Percentiles rank a stretch among this genome's conserved stretches.
Conservation (phyloP, 2,888 invertebrate genomes). For the Cantharis rustica region DNA sequence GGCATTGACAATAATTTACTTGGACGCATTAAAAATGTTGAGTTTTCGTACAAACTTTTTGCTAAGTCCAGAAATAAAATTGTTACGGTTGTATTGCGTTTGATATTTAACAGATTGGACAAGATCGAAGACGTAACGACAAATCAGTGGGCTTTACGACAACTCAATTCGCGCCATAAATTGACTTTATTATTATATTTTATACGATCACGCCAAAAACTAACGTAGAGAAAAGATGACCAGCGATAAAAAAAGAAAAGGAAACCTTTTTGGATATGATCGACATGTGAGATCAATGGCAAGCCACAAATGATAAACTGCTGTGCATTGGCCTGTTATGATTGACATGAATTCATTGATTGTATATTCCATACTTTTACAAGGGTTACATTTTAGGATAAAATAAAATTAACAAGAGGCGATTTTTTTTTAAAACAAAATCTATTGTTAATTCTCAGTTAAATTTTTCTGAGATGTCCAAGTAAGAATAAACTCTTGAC, state of each 20-base stretch:
- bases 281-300: conserved; percentile 20
- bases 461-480: too few relatives aligned
- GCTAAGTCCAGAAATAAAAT: background rate
- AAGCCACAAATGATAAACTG: conserved; percentile 20
- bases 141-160: conserved; percentile 21
- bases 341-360: conserved; percentile 6
- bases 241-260: conserved; percentile 17
- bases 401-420: background rate
- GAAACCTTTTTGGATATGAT: conserved; percentile 11
- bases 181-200: conserved; percentile 28
- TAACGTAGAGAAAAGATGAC: conserved; percentile 9
- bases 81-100: background rate
- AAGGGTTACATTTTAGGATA: background rate
- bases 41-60: background rate
- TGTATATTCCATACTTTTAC: conserved; percentile 4
- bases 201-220: conserved; percentile 9
- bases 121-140: conserved; percentile 11
- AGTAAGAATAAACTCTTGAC: background rate
- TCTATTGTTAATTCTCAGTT: background rate
- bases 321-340: conserved; percentile 18
- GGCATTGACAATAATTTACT: background rate
- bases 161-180: conserved; percentile 20
- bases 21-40: background rate
- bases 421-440: background rate
- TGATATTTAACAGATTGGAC: conserved; percentile 14